Base-by-base conservation (phyloP, 2,888 invertebrate species). In the Spodoptera picta region DNA sequence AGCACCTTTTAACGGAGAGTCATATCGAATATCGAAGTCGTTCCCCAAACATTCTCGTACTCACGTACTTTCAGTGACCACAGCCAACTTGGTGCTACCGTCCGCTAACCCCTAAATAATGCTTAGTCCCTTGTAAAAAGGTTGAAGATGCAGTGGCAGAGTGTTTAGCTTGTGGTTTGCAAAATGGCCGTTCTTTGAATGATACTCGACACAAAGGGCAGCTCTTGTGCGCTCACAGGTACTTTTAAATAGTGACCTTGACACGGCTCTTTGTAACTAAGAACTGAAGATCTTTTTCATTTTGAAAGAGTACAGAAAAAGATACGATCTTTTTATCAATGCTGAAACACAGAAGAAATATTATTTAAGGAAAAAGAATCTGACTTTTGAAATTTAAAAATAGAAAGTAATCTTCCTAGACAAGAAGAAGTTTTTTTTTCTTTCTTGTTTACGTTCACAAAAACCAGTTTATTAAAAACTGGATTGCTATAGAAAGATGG, bases 201-300 rank as follows among this genome's bases (percentile, higher is more conserved):
- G 79, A 64, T 60, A 73, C 74, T 79, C 56, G 50, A 42, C 68
- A 79, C 76, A 80, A 80, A 80, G 77, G 77, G 75, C 52, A 53
- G 57, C 70, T 65, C 71, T 71, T 71, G 61, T 63, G 50, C 57
- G 55, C 71, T 75, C 80, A 66, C 73, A 65, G 78, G 73, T 69
- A 77, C 73, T 76, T 77, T 69, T 77, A 68, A 73, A 74, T 64
- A 69, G 69, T 64, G 65, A 78, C 81, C 80, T 80, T 80, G 80
- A 75, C 75, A 71, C 67, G 47, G 31, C 55, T 69, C 72, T 80
- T 76, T 69, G 65, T 64, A 69, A 72, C 58, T 73, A 44, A 66
- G 69, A 77, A 62, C 67, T 78, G 68, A 62, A 79, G 73, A 71
- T 71, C 63, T 75, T 72, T 78, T 69, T 73, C 65, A 74, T 73